A percentile compares a stretch with the other conserved stretches of the same genome.
phyloP scores from a whole-genome alignment of 2,797 vertebrate species.

The Podargus strigoides region DNA sequence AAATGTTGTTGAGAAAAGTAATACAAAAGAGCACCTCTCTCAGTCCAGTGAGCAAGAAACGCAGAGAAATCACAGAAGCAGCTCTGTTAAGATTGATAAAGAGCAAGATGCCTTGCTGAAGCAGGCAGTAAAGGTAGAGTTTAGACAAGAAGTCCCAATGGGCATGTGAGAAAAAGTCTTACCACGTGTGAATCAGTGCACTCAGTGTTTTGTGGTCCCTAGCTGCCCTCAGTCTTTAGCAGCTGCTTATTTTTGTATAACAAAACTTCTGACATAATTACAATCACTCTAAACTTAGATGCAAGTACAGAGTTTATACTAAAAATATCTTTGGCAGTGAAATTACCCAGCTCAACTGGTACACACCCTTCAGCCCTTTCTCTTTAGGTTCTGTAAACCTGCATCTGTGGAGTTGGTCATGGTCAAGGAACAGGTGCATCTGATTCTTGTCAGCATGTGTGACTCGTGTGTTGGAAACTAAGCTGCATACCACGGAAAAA shows the following conservation, averaged over 20 bases:
- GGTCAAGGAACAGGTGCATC: constrained; percentile 16
- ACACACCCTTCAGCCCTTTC: neutral
- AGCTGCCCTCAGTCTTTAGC: neutral
- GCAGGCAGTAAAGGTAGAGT: neutral
- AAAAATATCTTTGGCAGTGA: constrained; percentile 10
- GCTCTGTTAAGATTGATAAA: neutral
- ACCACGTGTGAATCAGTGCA: neutral
- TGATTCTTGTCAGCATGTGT: neutral
- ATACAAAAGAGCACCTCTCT: neutral
- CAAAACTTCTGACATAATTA: constrained; percentile 39
- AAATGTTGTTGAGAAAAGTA: neutral
- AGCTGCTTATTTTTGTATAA: constrained; percentile 34
- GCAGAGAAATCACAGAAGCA: neutral
- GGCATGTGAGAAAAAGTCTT: neutral
- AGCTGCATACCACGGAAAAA: neutral
- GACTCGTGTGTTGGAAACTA: neutral
- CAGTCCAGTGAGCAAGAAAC: neutral
- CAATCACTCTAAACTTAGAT: constrained; percentile 28
- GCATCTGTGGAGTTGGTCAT: neutral
- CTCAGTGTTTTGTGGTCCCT: neutral
- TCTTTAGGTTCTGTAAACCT: neutral
- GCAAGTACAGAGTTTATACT: neutral
- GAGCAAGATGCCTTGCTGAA: neutral
- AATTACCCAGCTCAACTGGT: neutral
- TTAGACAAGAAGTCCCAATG: neutral